Base-by-base conservation (phyloP, 2,888 invertebrate species). In the Cactoblastis cactorum region DNA sequence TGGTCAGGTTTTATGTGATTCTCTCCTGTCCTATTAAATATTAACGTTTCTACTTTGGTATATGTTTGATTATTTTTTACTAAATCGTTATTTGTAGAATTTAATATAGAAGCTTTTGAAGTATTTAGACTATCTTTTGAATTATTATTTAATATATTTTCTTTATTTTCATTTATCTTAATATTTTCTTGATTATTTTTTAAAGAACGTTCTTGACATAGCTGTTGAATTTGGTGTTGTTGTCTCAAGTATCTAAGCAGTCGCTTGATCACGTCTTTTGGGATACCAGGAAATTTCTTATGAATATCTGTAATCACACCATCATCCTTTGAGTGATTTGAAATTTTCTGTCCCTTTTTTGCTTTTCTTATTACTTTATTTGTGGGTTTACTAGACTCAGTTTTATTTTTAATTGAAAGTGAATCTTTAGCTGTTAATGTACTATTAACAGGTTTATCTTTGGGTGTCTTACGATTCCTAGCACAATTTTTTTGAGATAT, bases 271-370 rank as follows among this genome's bases (percentile, higher is more conserved):
- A 60, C 52, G 14, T 59, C 50, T 46, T 67, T 65, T 6, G 63
- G 69, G 45, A 69, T 57, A 19, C 53, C 58, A 19, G 63, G 71
- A 47, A 60, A 64, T 49, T 63, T 69, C 46, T 53, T 56, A 32
- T 50, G 46, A n/a, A 62, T 57, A 33, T 59, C 59, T 56, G 53
- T 50, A 15, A 58, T 50, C 5, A 66, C 52, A 9, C 45, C 54
- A 1, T 65, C 59, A 17, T 65, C 63, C 54, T 53, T 57, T n/a
- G 52, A 33, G 33, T 55, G 53, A 50, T 53, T 49, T 1, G 28
- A 38, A 9, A 9, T 14, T 1, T 28, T 17, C n/a, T 37, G 17
- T 8, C 5, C 38, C 11, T 19, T 22, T 28, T n/a, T 24, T 4
- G 6, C 5, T 37, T 37, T 37, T 9, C 6, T 2, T 8, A 35